phyloP scores from a whole-genome alignment of 2,797 vertebrate species.

The Lepus townsendii region DNA sequence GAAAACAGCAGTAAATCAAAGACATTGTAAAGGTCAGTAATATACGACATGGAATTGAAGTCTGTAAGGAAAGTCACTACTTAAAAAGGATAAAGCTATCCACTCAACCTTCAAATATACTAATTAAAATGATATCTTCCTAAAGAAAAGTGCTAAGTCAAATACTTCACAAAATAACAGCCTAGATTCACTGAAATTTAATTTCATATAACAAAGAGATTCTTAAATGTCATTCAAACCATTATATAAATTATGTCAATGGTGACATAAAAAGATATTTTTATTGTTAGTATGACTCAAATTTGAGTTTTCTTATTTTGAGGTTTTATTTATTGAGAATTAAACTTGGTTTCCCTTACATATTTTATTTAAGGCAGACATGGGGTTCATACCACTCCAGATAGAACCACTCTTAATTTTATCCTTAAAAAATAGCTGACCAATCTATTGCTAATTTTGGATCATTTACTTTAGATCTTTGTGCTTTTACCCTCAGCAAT shows the following conservation, averaged over 20 bases:
- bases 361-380: conserved; percentile 9
- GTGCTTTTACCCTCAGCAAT: conserved; percentile 17
- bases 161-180: conserved; percentile 67
- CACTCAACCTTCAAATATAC: conserved; percentile 64
- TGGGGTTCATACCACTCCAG: background rate
- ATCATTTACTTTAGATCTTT: conserved; percentile 47
- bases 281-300: conserved; percentile 43
- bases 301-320: conserved; percentile 42
- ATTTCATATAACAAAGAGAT: conserved; percentile 62
- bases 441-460: background rate
- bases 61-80: conserved; percentile 66
- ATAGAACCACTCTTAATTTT: conserved; percentile 48
- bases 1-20: conserved; percentile 68
- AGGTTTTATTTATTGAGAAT: conserved; percentile 34
- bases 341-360: conserved; percentile 1
- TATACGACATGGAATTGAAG: conserved; percentile 66
- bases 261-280: conserved; percentile 31
- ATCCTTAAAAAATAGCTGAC: conserved; percentile 28
- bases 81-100: conserved; percentile 62
- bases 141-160: conserved; percentile 72
- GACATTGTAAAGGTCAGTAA: conserved; percentile 72
- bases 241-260: conserved; percentile 42
- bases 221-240: conserved; percentile 73
- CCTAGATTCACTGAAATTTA: conserved; percentile 70
- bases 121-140: conserved; percentile 79